Evolutionary conservation across 2,888 invertebrate species (phyloP), one percentile per base, ranked within the genome.

Genomic region (Ellobium chinense): DNA sequence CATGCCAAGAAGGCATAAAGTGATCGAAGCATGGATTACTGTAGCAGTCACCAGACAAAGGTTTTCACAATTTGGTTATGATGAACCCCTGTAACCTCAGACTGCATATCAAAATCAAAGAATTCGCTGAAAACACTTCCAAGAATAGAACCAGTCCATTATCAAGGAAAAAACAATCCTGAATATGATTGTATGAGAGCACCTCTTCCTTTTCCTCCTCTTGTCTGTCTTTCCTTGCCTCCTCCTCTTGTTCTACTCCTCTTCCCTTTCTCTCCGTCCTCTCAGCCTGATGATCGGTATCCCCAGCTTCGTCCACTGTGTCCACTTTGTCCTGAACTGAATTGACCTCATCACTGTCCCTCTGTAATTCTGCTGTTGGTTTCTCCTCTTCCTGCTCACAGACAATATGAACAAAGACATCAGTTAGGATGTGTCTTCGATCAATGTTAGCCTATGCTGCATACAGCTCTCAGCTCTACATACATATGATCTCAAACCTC

Each of bases 131-230:
- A n/a, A 21, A 18, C 14, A 31, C 21, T 7, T 14, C n/a, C 14
- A 7, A 66, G 21, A 29, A 1, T 14, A 34, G 36, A 73, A 21
- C 18, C n/a, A n/a, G n/a, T n/a, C n/a, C n/a, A n/a, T n/a, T n/a
- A n/a, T n/a, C n/a, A n/a, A n/a, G n/a, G n/a, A n/a, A n/a, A n/a
- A n/a, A n/a, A n/a, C n/a, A n/a, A n/a, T n/a, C n/a, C n/a, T n/a
- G n/a, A n/a, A n/a, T n/a, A n/a, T n/a, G n/a, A n/a, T n/a, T n/a
- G n/a, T n/a, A n/a, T n/a, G n/a, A n/a, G n/a, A n/a, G n/a, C 60
- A 90, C 90, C 88, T 90, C 89, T 66, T 90, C 83, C 60, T 88
- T 86, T 29, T 89, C 81, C 54, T 89, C 60, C 21, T 77, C 68
- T n/a, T 77, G 68, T 39, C 27, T 34, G n/a, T 77, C 68, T 27